These are phyloP conservation scores for Ctenomys sociabilis DNA, from an alignment of 2,113 vertebrate species.

Conservation along the genomic window DNA sequence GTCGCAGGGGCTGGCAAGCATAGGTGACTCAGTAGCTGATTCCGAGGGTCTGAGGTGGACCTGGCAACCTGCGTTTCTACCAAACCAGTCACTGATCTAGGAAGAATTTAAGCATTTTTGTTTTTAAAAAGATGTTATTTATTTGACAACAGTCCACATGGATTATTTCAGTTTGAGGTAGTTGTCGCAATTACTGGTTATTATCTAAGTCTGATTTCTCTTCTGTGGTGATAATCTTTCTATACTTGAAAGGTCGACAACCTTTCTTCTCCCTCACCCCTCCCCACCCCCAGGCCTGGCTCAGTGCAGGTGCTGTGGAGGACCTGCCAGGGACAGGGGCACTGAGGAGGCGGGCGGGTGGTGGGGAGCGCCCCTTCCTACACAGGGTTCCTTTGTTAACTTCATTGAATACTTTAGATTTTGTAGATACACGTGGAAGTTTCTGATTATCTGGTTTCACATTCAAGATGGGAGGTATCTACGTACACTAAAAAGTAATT, in stretches of 20 bases:
- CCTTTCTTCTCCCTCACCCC: neutral
- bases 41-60: neutral
- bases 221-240: neutral
- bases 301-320: neutral
- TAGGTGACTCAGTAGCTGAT: neutral
- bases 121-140: conserved; percentile 24
- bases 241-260: neutral
- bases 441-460: conserved; percentile 52
- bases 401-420: conserved; percentile 23
- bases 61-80: neutral
- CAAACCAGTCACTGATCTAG: neutral
- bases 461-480: neutral
- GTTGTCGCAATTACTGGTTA: conserved; percentile 1
- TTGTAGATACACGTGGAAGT: conserved; percentile 31
- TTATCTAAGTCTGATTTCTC: conserved; percentile 18
- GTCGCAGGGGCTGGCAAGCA: neutral
- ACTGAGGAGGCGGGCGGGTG: neutral
- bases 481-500: conserved; percentile 12
- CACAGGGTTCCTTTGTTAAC: neutral
- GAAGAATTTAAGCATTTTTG: conserved; percentile 21
- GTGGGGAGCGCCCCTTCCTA: neutral
- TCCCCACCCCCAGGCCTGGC: neutral
- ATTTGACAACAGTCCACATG: neutral
- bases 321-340: neutral
- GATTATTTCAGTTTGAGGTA: conserved; percentile 4